A percentile compares a stretch with the other conserved stretches of the same genome.
Evolutionary conservation across 2,797 vertebrate species (phyloP).

Genomic region (Fundulus diaphanus): DNA sequence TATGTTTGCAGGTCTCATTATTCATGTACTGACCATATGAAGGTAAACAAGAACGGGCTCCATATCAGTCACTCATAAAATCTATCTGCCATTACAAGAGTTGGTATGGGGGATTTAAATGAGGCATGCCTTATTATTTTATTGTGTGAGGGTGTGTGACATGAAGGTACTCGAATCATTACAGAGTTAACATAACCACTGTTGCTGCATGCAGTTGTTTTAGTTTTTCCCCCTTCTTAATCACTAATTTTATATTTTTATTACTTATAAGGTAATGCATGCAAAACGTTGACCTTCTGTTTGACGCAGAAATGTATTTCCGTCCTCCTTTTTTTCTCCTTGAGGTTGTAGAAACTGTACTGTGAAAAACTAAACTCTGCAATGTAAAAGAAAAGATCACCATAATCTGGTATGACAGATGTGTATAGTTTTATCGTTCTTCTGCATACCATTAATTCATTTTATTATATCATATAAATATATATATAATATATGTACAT

Average conservation of each 20-base stretch:
- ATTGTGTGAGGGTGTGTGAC: constrained; percentile 82
- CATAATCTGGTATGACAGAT: constrained; percentile 70
- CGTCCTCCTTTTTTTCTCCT: constrained; percentile 48
- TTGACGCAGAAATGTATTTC: constrained; percentile 69
- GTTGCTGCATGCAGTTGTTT: constrained; percentile 94
- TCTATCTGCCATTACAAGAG: constrained; percentile 67
- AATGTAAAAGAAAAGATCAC: constrained; percentile 67
- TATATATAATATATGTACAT: constrained; percentile 64
- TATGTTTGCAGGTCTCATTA: constrained; percentile 70
- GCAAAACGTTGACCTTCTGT: constrained; percentile 78
- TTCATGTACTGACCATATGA: constrained; percentile 81
- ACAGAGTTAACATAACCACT: constrained; percentile 85
- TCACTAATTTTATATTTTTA: constrained; percentile 69
- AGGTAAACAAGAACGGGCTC: constrained; percentile 75
- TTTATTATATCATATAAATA: constrained; percentile 60
- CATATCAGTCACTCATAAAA: constrained; percentile 65
- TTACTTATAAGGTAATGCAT: constrained; percentile 80
- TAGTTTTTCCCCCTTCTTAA: constrained; percentile 54
- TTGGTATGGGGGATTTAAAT: constrained; percentile 61
- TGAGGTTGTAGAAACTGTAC: constrained; percentile 72
- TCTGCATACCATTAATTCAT: constrained; percentile 73
- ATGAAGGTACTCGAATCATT: constrained; percentile 79
- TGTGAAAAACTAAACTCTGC: constrained; percentile 68
- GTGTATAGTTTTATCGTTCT: constrained; percentile 81
- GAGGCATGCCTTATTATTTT: constrained; percentile 98